Base-by-base conservation (phyloP, 2,797 vertebrate genomes). In the Meriones psammophilus region DNA sequence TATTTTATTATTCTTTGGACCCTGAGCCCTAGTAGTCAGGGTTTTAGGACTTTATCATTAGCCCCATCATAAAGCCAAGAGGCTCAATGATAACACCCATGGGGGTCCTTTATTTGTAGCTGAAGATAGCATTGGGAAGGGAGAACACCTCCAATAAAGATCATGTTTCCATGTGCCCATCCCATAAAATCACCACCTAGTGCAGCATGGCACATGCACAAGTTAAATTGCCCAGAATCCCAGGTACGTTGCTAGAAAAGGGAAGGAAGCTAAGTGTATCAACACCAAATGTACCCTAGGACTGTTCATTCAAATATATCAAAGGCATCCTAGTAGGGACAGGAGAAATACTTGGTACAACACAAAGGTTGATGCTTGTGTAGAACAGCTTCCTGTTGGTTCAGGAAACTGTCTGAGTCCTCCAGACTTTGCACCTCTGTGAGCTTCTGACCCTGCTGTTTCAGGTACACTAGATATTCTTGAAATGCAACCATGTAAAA, bases 401-500 rank as follows among this genome's bases (percentile, higher is more conserved):
- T 71, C 36, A 36, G 85, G 9, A 76, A 91, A 66, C 71, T 88
- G 85, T 18, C 30, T 10, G 39, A 74, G 66, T 83, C 33, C 85
- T 87, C 6, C 77, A 58, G 78, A 86, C 66, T 87, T 92, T 95
- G 85, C 56, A 39, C 84, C 1, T 94, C 87, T 80, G 28, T 85
- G 77, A 94, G 77, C 30, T 58, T 12, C 74, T 79, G 58, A 80
- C 86, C 93, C 14, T 95, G 92, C 96, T 97, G 94, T 96, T 98
- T 96, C 92, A 83, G 8, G 92, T 96, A 88, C 95, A 84, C 0
- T 18, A 56, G 96, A 96, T 97, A 97, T 98, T 97, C 97, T 95
- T 93, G 79, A 96, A 96, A 94, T 97, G 77, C 39, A 71, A 81
- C 94, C 96, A 83, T 93, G 93, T 97, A 97, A 98, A 98, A 96